Percentiles rank a stretch among this genome's conserved stretches.
Conservation (phyloP, 2,113 vertebrate species). For the Eptesicus fuscus region DNA sequence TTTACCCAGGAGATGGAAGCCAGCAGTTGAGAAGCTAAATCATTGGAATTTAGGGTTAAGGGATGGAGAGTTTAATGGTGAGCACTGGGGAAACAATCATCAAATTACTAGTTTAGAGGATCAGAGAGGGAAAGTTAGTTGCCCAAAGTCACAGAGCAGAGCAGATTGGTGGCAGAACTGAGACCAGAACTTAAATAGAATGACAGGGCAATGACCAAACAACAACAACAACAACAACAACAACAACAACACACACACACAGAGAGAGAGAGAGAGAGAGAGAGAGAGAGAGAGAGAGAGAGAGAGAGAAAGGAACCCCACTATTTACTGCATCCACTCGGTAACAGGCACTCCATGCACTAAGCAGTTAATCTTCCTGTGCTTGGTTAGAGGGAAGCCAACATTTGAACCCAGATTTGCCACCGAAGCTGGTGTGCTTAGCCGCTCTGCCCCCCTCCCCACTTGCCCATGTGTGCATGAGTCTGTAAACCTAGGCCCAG, state of each 20-base stretch:
- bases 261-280: too few relatives aligned
- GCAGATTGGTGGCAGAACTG: background rate
- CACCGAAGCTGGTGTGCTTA: background rate
- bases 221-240: too few relatives aligned
- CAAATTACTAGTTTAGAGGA: background rate
- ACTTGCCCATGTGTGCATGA: background rate
- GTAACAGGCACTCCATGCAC: accelerated
- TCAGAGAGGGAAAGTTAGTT: background rate
- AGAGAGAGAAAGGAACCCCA: too few relatives aligned
- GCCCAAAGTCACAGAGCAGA: background rate
- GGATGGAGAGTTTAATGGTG: background rate
- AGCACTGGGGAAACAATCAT: background rate
- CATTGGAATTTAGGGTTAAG: background rate
- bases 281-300: too few relatives aligned
- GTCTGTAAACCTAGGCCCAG: background rate
- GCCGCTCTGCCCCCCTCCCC: background rate
- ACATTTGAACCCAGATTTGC: background rate
- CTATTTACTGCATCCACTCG: accelerated
- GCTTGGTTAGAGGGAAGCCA: background rate
- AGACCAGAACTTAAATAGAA: background rate
- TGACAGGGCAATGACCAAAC: background rate
- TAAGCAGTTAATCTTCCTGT: accelerated
- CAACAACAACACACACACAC: too few relatives aligned
- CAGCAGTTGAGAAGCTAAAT: background rate
- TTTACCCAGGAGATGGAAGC: background rate